Conservation (phyloP, 1,140 invertebrate genomes). For the Drosophila erecta region DNA sequence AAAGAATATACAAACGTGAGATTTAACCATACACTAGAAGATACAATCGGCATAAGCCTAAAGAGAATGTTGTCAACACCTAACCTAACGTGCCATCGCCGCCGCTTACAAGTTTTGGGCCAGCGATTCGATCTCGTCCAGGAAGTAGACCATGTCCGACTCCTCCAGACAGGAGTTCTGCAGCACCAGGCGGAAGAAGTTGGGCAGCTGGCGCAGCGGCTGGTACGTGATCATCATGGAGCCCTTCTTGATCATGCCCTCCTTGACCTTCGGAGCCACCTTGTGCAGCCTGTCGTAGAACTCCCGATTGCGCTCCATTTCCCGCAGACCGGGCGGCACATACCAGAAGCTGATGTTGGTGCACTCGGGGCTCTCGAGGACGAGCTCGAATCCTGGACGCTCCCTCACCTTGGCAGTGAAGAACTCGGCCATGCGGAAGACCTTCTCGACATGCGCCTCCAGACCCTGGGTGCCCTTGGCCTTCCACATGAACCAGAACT, state of each 20-base stretch:
- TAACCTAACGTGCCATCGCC: constrained; percentile 29
- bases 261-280: constrained; percentile 96
- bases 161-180: constrained; percentile 93
- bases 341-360: constrained; percentile 99
- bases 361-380: constrained; percentile 93
- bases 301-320: constrained; percentile 86
- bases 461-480: constrained; percentile 94
- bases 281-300: constrained; percentile 90
- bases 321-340: constrained; percentile 90
- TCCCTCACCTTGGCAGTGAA: constrained; percentile 89
- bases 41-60: constrained; percentile 53
- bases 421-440: constrained; percentile 90
- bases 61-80: constrained; percentile 65
- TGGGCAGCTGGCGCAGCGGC: constrained; percentile 90
- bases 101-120: constrained; percentile 88
- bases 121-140: constrained; percentile 93
- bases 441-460: constrained; percentile 91
- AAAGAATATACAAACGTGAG: constrained; percentile 20
- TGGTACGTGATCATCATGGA: constrained; percentile 98
- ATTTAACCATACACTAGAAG: constrained; percentile 29
- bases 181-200: constrained; percentile 97
- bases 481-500: constrained; percentile 99
- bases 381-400: constrained; percentile 89
- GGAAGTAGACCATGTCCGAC: constrained; percentile 93
- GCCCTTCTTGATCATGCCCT: constrained; percentile 96